Percentiles rank a stretch among this genome's conserved stretches.
Evolutionary conservation across 2,888 invertebrate genomes (phyloP).

Genomic region (Drosophila meridiana): DNA sequence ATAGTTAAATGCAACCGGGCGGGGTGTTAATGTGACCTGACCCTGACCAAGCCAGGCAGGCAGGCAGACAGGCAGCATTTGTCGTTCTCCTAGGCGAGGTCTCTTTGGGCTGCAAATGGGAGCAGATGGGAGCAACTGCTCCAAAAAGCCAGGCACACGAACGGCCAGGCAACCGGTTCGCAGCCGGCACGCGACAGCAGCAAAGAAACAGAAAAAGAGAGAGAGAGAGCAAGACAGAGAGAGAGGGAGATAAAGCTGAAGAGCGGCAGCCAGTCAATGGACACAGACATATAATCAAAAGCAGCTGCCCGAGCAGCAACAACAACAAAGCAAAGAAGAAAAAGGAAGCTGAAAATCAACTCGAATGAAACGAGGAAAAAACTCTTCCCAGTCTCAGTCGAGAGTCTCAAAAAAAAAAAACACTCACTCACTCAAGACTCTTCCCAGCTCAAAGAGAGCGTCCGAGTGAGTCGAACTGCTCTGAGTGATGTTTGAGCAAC

Average conservation of each 20-base stretch:
- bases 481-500: conserved; percentile 28
- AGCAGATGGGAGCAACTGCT: conserved; percentile 20
- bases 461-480: neutral
- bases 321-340: neutral
- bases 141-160: conserved; percentile 42
- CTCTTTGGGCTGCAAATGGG: neutral
- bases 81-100: conserved; percentile 10
- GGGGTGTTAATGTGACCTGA: conserved; percentile 62
- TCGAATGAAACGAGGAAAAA: conserved; percentile 1
- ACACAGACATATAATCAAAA: conserved; percentile 50
- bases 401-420: conserved; percentile 10
- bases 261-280: conserved; percentile 28
- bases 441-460: conserved; percentile 27
- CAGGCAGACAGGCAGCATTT: neutral
- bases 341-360: conserved; percentile 10
- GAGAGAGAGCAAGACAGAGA: conserved; percentile 1
- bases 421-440: conserved; percentile 8
- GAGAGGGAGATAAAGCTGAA: conserved; percentile 24
- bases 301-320: conserved; percentile 31
- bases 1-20: conserved; percentile 71
- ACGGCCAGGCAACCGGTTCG: conserved; percentile 59
- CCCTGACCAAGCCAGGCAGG: conserved; percentile 20
- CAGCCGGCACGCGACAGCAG: conserved; percentile 80
- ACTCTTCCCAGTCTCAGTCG: conserved; percentile 37
- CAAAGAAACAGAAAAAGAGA: conserved; percentile 9